A percentile compares a stretch with the other conserved stretches of the same genome.
phyloP scores from a whole-genome alignment of 2,113 vertebrate species.

The Syrmaticus mikado region DNA sequence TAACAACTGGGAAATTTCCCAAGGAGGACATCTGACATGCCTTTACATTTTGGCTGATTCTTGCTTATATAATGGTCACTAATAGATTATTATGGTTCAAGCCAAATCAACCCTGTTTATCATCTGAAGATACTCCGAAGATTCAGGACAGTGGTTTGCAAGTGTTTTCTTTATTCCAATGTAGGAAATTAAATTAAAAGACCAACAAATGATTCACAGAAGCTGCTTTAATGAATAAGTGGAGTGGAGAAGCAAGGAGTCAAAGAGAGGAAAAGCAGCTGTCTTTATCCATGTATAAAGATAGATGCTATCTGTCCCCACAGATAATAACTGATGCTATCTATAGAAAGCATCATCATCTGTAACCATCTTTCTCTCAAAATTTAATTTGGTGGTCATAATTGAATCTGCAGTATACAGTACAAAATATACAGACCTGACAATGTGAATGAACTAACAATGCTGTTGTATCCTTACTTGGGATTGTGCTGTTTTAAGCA shows the following conservation, averaged over 20 bases:
- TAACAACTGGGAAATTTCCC: background rate
- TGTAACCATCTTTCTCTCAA: background rate
- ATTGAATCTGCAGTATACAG: background rate
- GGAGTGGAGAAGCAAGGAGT: background rate
- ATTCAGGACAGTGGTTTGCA: background rate
- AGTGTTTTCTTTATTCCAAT: conserved; percentile 6
- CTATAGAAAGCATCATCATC: conserved; percentile 24
- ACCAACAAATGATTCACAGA: background rate
- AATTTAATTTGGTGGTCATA: conserved; percentile 14
- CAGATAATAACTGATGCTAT: conserved; percentile 42
- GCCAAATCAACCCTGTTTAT: background rate
- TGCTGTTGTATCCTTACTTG: background rate
- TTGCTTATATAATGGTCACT: background rate
- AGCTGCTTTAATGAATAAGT: background rate
- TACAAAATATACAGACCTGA: conserved; percentile 1
- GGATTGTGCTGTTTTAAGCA: background rate
- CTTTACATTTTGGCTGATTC: background rate
- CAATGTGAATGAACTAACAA: background rate
- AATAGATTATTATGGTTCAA: background rate
- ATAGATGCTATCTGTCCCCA: background rate
- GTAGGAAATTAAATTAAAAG: background rate
- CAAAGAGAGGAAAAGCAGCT: background rate
- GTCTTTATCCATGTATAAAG: background rate
- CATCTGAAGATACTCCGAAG: background rate
- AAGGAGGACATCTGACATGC: background rate